phyloP scores from a whole-genome alignment of 2,797 vertebrate species.

The Hipposideros larvatus region DNA sequence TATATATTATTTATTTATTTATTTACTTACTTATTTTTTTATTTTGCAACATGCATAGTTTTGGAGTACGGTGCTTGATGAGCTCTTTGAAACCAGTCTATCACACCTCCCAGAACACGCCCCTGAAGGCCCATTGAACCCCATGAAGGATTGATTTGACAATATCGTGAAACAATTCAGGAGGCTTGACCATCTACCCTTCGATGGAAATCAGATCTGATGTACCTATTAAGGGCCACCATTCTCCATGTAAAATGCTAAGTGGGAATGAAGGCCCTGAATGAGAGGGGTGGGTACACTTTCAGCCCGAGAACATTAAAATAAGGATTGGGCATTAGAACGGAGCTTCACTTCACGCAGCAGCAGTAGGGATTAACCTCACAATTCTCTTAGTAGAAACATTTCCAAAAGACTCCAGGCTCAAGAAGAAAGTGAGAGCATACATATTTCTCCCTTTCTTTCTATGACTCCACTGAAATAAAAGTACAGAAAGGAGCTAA shows the following conservation, averaged over 20 bases:
- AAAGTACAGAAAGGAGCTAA: background rate
- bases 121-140: background rate
- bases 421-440: background rate
- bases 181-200: background rate
- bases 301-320: background rate
- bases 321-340: background rate
- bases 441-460: background rate
- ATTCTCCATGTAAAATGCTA: background rate
- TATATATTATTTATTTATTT: too few relatives aligned
- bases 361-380: background rate
- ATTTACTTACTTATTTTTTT: background rate
- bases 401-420: background rate
- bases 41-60: background rate
- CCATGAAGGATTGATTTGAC: slow-evolving; percentile 61
- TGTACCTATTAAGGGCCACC: slow-evolving; percentile 27
- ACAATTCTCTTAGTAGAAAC: background rate
- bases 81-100: background rate
- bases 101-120: background rate
- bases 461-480: background rate
- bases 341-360: background rate
- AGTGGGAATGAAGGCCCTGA: background rate
- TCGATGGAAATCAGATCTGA: slow-evolving; percentile 56
- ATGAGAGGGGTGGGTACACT: background rate
- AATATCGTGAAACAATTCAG: slow-evolving; percentile 25
- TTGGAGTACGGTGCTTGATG: background rate